Base-by-base conservation (phyloP, 2,888 invertebrate species). In the Ommatoiulus sabulosus region DNA sequence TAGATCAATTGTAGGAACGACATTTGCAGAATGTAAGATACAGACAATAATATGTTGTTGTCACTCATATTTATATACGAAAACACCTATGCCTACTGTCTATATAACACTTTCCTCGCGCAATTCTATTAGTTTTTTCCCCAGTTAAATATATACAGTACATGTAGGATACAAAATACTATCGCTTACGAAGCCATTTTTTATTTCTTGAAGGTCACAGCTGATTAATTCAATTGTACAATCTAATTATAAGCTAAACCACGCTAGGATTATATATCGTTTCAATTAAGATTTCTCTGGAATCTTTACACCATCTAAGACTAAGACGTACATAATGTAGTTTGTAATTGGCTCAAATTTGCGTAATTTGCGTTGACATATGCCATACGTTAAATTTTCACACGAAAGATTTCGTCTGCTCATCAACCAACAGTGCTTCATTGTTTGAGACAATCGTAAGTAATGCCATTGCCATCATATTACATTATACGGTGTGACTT, bases 41-140 rank as follows among this genome's bases (percentile, higher is more conserved):
- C 80, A 80, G 80, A 80, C 80, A 80, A 80, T 80, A 35, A 80
- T 80, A 80, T 43, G 80, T 35, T 80, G 80, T 80, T 80, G 80
- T 80, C 80, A 80, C 80, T 80, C 80, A 80, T 80, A 80, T 72
- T 72, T 72, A 72, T 6, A 24, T 7, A 72, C 24, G 24, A 80
- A 80, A 80, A 80, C 80, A 80, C 80, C 80, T 15, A 80, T 80
- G 35, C 80, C 80, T 80, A 80, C 35, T 80, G 80, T 35, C 24
- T 80, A 35, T 24, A 24, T 35, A 35, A 43, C 15, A 35, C 80
- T 43, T 80, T 80, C 80, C 57, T 12, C 5, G n/a, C 3, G 57
- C 57, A 57, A 35, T 57, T 57, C n/a, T 57, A 12, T 24, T 80
- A 43, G 52, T 35, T 10, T 80, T 20, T 20, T 24, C 24, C 8